A percentile compares a stretch with the other conserved stretches of the same genome.
Conservation (phyloP, 1,140 invertebrate genomes). For the Hyles vespertilio region DNA sequence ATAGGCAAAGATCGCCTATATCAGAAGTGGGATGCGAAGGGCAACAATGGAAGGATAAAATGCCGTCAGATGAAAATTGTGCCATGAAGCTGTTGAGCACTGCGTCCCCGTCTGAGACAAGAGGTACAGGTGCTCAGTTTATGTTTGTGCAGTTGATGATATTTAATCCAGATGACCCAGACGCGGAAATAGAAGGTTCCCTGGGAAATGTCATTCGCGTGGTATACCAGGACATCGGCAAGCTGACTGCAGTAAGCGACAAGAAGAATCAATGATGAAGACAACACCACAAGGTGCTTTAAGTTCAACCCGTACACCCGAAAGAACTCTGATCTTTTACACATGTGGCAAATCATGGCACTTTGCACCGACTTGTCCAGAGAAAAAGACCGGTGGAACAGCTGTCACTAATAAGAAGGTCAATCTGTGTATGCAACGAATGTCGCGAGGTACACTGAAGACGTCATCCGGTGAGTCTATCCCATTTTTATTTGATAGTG, state of each 20-base stretch:
- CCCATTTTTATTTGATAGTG: slow-evolving; percentile 29
- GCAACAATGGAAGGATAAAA: no score
- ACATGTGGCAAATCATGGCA: slow-evolving; percentile 22
- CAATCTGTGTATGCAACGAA: slow-evolving; percentile 17
- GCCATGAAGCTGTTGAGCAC: no score
- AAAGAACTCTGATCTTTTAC: slow-evolving; percentile 23
- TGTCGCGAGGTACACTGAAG: slow-evolving; percentile 18
- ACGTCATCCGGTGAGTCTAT: slow-evolving; percentile 29
- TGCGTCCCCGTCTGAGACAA: no score
- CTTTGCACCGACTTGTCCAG: slow-evolving; percentile 18
- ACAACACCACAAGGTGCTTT: slow-evolving; percentile 10
- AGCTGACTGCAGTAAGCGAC: slow-evolving; percentile 21
- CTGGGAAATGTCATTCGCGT: slow-evolving; percentile 23
- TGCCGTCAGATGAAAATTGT: no score
- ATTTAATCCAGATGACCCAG: no score
- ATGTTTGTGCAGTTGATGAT: no score
- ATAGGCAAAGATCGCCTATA: no score
- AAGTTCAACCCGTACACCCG: slow-evolving; percentile 11
- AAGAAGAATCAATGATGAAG: slow-evolving; percentile 11
- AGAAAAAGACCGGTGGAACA: slow-evolving; percentile 9
- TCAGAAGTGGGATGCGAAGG: no score
- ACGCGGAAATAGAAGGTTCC: no score
- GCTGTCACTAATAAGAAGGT: slow-evolving; percentile 23
- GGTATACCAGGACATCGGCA: slow-evolving; percentile 18
- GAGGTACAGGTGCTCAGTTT: no score